phyloP scores from a whole-genome alignment of 2,888 invertebrate genomes.

The Ommatoiulus sabulosus region DNA sequence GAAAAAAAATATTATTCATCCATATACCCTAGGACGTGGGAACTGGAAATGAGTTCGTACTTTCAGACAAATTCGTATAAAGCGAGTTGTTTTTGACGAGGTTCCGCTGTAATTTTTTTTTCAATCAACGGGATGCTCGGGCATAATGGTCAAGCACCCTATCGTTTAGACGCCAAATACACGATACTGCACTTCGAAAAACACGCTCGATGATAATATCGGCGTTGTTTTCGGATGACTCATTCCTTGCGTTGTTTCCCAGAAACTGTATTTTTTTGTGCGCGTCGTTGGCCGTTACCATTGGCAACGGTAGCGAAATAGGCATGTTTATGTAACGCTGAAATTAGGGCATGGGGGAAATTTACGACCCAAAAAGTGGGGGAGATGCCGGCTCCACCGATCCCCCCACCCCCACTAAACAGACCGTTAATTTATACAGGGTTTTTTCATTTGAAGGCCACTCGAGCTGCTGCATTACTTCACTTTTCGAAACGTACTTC shows the following conservation, averaged over 20 bases:
- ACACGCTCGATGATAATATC: neutral
- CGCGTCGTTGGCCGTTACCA: neutral
- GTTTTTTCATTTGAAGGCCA: neutral
- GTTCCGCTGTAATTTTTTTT: neutral
- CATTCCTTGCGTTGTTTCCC: neutral
- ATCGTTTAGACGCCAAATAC: neutral
- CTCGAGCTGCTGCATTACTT: no score
- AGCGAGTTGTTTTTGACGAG: no score
- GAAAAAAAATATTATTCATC: no score
- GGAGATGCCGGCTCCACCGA: neutral
- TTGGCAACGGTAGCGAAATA: neutral
- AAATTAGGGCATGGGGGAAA: neutral
- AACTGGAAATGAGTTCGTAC: no score
- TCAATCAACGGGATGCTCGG: neutral
- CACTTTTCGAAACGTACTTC: no score
- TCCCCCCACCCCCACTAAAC: neutral
- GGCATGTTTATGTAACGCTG: neutral
- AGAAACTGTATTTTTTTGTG: neutral
- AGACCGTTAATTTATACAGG: neutral
- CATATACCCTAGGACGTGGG: no score
- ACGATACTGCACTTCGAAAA: neutral
- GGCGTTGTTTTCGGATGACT: neutral
- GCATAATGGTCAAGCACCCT: neutral
- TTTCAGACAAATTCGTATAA: no score
- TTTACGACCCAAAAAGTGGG: neutral